phyloP scores from a whole-genome alignment of 2,797 vertebrate genomes.

The Chaetodon trifasciatus region DNA sequence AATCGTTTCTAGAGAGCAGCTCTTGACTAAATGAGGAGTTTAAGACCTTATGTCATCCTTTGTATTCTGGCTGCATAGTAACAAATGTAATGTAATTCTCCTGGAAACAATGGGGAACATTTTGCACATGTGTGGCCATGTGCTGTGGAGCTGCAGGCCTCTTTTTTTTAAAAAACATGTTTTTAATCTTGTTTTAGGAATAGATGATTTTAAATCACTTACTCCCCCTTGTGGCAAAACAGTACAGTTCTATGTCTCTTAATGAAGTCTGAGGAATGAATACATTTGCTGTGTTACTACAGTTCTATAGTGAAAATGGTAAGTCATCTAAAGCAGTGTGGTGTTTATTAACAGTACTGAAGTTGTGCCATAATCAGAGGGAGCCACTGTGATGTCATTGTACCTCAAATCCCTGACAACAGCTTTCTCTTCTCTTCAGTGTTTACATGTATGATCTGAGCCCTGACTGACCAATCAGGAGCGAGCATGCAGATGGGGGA shows the following conservation, averaged over 20 bases:
- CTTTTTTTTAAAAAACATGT: conserved; percentile 55
- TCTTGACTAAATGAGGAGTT: conserved; percentile 9
- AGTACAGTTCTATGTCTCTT: not conserved
- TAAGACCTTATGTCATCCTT: not conserved
- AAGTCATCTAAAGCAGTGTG: conserved; percentile 6
- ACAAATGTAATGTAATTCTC: conserved; percentile 12
- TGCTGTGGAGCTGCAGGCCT: conserved; percentile 58
- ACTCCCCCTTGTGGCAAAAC: conserved; percentile 82
- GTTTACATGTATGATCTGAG: conserved; percentile 67
- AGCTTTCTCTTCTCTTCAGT: conserved; percentile 45
- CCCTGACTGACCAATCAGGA: conserved; percentile 63
- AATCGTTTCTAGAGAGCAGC: not conserved
- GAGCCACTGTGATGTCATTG: not conserved
- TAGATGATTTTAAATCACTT: conserved; percentile 48
- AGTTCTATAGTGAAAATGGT: not conserved
- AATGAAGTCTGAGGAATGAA: conserved; percentile 12
- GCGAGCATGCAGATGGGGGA: conserved; percentile 43
- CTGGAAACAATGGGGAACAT: conserved; percentile 57
- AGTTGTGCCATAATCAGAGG: conserved; percentile 17
- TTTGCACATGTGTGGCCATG: conserved; percentile 69
- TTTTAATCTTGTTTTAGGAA: conserved; percentile 65
- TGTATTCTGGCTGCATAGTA: conserved; percentile 20
- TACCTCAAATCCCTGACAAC: conserved; percentile 68
- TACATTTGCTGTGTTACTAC: not conserved
- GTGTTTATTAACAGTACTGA: conserved; percentile 29